Conservation (phyloP, 2,113 vertebrate genomes). For the Otolemur garnettii region DNA sequence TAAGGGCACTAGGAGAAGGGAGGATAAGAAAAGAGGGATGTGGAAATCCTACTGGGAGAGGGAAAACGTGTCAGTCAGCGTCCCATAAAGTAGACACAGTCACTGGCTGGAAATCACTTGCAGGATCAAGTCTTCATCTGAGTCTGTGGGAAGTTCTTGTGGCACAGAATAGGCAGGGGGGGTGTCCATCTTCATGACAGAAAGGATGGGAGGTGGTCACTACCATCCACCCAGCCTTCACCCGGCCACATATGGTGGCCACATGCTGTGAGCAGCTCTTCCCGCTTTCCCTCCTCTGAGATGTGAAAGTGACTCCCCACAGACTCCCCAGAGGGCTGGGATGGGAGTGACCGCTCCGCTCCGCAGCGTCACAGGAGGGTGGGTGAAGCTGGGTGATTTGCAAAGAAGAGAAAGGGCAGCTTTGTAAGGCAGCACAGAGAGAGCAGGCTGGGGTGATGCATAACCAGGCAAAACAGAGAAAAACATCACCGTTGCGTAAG, state of each 20-base stretch:
- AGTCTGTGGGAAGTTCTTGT: slow-evolving; percentile 48
- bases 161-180: not conserved
- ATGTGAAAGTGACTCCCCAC: not conserved
- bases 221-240: not conserved
- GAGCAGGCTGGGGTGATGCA: not conserved
- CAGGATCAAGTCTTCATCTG: not conserved
- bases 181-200: not conserved
- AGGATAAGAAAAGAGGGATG: not conserved
- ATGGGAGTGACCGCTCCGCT: not conserved
- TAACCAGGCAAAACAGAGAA: slow-evolving; percentile 44
- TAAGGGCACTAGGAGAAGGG: not conserved
- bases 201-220: not conserved
- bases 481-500: slow-evolving; percentile 15
- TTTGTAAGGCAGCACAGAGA: not conserved
- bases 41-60: not conserved
- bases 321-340: not conserved
- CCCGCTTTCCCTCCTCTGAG: not conserved
- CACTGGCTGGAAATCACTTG: not conserved
- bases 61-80: not conserved
- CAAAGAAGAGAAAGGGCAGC: slow-evolving; percentile 16
- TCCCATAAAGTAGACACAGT: not conserved
- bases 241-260: not conserved
- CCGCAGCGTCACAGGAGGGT: not conserved
- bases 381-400: not conserved
- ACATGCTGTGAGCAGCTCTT: not conserved